Base-by-base conservation (phyloP, 2,113 vertebrate species). In the Silurus meridionalis region DNA sequence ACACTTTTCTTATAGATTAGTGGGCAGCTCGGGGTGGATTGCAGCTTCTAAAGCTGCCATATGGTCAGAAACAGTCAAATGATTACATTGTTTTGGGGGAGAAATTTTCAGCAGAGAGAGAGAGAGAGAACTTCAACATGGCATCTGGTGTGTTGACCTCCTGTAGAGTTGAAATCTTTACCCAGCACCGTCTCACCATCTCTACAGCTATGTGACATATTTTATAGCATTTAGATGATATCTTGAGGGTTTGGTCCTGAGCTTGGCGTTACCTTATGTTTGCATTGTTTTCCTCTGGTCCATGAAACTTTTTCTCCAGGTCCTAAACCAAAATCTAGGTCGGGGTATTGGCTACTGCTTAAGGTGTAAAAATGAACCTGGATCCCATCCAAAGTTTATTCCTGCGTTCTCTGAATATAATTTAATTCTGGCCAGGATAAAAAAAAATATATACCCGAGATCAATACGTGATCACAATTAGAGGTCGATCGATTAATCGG, bases 151-250 rank as follows among this genome's bases (percentile, higher is more conserved):
- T 50, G 23, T 52, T 13, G 28, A 48, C 69, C 5, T 58, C 15
- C 82, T 48, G 53, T 74, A 8, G 84, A 69, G n/a, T 80, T 80
- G 23, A 48, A 77, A 48, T 85, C 84, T n/a, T 46, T 50, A 28
- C 67, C 50, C 60, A 50, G 28, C 28, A 66, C 61, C 14, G 74
- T 79, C 2, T 53, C 60, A 53, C 52, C 21, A 50, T 61, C 63
- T 52, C 57, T 48, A 25, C 8, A 46, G 25, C 25, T 80, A 57
- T 61, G 46, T 28, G 72, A 6, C 23, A 3, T 23, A 57, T 57
- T 78, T 25, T 25, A 77, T 25, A 80, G 3, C 2, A 17, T 58
- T 58, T 8, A 28, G 10, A 58, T 79, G 7, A 57, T 79, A 57
- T 61, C 55, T 61, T 46, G 25, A 6, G 23, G 48, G 19, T 53